Conservation (phyloP, 2,797 vertebrate species). For the Scyliorhinus canicula region DNA sequence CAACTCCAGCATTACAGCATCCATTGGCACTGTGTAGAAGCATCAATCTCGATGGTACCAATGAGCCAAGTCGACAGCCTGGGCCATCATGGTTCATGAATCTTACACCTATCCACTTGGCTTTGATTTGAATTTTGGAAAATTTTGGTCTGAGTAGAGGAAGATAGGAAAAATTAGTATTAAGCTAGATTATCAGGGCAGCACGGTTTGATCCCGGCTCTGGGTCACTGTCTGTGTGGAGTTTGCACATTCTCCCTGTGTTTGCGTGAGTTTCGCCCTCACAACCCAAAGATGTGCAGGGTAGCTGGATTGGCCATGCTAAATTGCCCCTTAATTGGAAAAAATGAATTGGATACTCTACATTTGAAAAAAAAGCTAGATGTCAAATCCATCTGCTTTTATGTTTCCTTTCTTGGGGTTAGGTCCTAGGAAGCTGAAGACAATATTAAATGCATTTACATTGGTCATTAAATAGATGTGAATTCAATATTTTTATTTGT, state of each 20-base stretch:
- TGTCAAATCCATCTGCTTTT: not conserved
- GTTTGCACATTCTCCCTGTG: too few relatives aligned
- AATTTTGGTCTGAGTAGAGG: not conserved
- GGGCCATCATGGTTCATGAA: not conserved
- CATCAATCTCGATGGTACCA: not conserved
- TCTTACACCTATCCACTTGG: not conserved
- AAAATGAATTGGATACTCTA: too few relatives aligned
- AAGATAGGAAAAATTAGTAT: not conserved
- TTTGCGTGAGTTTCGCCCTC: too few relatives aligned
- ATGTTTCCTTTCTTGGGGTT: not conserved
- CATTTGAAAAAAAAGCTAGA: too few relatives aligned
- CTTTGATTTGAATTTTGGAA: not conserved
- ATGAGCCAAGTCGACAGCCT: not conserved
- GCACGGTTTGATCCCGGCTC: too few relatives aligned
- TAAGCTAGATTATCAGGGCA: not conserved
- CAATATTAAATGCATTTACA: not conserved
- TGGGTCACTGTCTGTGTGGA: too few relatives aligned
- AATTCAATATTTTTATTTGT: not conserved
- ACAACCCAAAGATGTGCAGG: too few relatives aligned
- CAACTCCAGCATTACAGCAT: not conserved
- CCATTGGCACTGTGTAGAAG: not conserved
- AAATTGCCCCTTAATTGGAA: too few relatives aligned
- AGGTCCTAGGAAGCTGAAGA: not conserved
- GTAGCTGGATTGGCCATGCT: too few relatives aligned
- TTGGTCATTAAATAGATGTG: not conserved